Percentiles rank a stretch among this genome's conserved stretches.
phyloP scores from a whole-genome alignment of 2,888 invertebrate species.

The Mellilla xanthometata region DNA sequence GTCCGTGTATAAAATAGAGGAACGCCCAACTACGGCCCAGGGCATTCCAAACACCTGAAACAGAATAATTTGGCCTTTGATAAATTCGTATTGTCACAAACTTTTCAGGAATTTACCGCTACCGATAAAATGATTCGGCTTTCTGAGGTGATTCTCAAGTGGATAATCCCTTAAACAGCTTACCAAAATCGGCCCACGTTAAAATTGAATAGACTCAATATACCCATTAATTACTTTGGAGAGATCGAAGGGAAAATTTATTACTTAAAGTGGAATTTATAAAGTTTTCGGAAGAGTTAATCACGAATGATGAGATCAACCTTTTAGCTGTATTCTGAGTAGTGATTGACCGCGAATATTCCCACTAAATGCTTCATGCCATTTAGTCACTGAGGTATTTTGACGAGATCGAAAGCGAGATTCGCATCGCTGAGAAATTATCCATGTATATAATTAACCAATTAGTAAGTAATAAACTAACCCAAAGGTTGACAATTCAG shows the following conservation, averaged over 20 bases:
- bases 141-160: slow-evolving; percentile 23
- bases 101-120: slow-evolving; percentile 22
- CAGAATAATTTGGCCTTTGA: slow-evolving; percentile 20
- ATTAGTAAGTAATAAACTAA: too few species aligned
- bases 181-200: slow-evolving; percentile 29
- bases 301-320: slow-evolving; percentile 20
- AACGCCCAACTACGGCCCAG: slow-evolving; percentile 83
- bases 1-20: slow-evolving; percentile 84
- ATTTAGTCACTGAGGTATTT: too few species aligned
- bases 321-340: slow-evolving; percentile 6
- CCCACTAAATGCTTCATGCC: background rate
- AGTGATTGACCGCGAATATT: slow-evolving; percentile 1
- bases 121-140: slow-evolving; percentile 25
- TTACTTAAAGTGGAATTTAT: slow-evolving; percentile 27
- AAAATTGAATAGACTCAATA: slow-evolving; percentile 34
- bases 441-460: too few species aligned
- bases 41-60: slow-evolving; percentile 76
- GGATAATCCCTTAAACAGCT: slow-evolving; percentile 32
- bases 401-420: too few species aligned
- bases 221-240: slow-evolving; percentile 33
- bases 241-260: slow-evolving; percentile 25
- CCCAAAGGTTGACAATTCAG: too few species aligned
- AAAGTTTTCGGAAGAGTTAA: slow-evolving; percentile 29
- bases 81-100: slow-evolving; percentile 22
- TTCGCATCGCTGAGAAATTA: too few species aligned